Percentiles rank a stretch among this genome's conserved stretches.
phyloP scores from a whole-genome alignment of 1,140 invertebrate genomes.

The Physella acuta region DNA sequence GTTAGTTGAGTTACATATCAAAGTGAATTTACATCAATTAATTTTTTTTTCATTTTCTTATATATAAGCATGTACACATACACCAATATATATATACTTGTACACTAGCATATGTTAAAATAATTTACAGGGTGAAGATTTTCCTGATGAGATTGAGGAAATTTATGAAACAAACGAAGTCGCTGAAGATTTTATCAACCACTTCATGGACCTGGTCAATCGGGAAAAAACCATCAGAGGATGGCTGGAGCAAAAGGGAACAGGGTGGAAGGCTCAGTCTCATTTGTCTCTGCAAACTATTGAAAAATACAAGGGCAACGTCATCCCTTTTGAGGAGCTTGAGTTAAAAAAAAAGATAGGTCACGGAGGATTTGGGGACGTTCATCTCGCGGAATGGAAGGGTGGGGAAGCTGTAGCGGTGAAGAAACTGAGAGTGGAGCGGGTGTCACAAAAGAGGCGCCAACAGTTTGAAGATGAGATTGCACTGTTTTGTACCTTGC shows the following conservation, averaged over 20 bases:
- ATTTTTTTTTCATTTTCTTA: too few species aligned
- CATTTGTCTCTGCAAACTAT: neutral
- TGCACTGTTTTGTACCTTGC: conserved; percentile 22
- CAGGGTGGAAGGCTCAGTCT: neutral
- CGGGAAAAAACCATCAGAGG: neutral
- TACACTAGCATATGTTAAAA: too few species aligned
- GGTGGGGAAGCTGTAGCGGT: conserved; percentile 31
- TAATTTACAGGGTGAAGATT: too few species aligned
- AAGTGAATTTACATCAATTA: too few species aligned
- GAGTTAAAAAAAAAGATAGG: conserved; percentile 32
- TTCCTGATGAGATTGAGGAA: too few species aligned
- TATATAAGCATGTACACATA: too few species aligned
- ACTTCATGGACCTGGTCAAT: neutral
- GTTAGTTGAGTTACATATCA: too few species aligned
- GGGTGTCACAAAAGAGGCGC: conserved; percentile 25
- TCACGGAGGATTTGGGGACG: conserved; percentile 31
- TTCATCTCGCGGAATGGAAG: conserved; percentile 32
- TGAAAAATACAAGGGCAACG: conserved; percentile 2
- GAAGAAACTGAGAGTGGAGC: conserved; percentile 32
- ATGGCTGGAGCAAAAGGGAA: neutral
- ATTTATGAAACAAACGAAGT: too few species aligned
- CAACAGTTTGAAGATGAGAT: conserved; percentile 32
- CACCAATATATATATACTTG: too few species aligned
- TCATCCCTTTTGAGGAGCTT: conserved; percentile 30
- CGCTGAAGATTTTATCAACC: neutral